Base-by-base conservation (phyloP, 2,888 invertebrate species). In the Epiperipatus broadwayi region DNA sequence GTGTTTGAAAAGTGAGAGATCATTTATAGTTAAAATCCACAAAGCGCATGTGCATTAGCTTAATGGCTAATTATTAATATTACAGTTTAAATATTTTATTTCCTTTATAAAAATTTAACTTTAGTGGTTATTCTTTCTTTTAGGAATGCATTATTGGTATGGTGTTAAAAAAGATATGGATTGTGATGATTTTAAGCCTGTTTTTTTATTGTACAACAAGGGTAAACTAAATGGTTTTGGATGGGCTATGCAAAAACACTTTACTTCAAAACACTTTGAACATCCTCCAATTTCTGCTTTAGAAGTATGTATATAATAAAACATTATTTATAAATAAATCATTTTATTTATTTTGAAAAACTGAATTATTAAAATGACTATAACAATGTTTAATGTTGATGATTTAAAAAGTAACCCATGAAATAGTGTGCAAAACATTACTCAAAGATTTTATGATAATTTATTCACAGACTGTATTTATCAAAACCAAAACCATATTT, bases 61-160 rank as follows among this genome's bases (percentile, higher is more conserved):
- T n/a, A n/a, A n/a, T n/a, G n/a, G n/a, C n/a, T n/a, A n/a, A n/a
- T n/a, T n/a, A n/a, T n/a, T 10, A n/a, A n/a, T n/a, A n/a, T n/a
- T n/a, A n/a, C n/a, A n/a, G n/a, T n/a, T n/a, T n/a, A n/a, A n/a
- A n/a, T n/a, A n/a, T n/a, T n/a, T n/a, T n/a, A n/a, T n/a, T n/a
- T n/a, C n/a, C n/a, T n/a, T n/a, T n/a, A n/a, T n/a, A 12, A 18
- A 33, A n/a, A 14, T n/a, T 30, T 8, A 34, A 8, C 8, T 5
- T 16, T 19, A n/a, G n/a, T n/a, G n/a, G n/a, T n/a, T n/a, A n/a
- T 7, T 5, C 28, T 21, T 22, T 36, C 8, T 32, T 37, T 5
- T 19, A 53, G 53, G 54, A 7, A 39, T 45, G 16, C 54, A 54
- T 39, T 54, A 51, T 38, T 54, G 54, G 53, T 51, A 48, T 39